Evolutionary conservation across 2,888 invertebrate species (phyloP), one percentile per base, ranked within the genome.

Genomic region (Argyresthia goedartella): DNA sequence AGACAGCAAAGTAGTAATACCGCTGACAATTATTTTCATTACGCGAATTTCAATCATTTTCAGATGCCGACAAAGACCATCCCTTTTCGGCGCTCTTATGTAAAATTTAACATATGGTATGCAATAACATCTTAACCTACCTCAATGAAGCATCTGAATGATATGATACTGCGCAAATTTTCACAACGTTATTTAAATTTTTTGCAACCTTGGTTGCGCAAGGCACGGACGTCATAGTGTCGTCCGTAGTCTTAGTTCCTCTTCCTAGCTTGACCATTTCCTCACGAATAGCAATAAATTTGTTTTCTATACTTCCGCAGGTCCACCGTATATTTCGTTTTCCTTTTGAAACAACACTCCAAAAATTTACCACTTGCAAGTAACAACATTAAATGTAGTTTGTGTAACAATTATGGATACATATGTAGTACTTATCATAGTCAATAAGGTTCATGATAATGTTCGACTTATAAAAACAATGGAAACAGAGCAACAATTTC

Each of bases 181-280:
- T 64, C 68, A 71, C 65, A 67, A 69, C 76, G 33, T 44, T 44
- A 25, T 50, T 41, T 25, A 16, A 13, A 13, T 13, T 33, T 25
- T 47, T 47, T 25, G 33, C 16, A 36, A 49, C 48, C 78, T 80
- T 72, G 69, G 67, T 76, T 75, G 69, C 73, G 73, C 76, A 73
- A 78, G 69, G 70, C 67, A 70, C 66, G 61, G 42, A 9, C 50
- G 50, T 50, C 33, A 50, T 42, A 35, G 36, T 13, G 36, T 48
- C 50, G 14, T 47, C 47, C n/a, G 4, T 44, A 25, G 25, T 4
- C 25, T 25, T 15, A 33, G 71, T 81, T 80, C 80, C 80, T 81
- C 77, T 81, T 81, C 82, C 81, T 81, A 61, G 66, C 16, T 15
- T 36, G 36, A 36, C 36, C 15, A 36, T 48, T 71, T 64, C 59